These are phyloP conservation scores for Mythimna pallens DNA, from an alignment of 2,888 invertebrate genomes.

Conservation along the genomic window DNA sequence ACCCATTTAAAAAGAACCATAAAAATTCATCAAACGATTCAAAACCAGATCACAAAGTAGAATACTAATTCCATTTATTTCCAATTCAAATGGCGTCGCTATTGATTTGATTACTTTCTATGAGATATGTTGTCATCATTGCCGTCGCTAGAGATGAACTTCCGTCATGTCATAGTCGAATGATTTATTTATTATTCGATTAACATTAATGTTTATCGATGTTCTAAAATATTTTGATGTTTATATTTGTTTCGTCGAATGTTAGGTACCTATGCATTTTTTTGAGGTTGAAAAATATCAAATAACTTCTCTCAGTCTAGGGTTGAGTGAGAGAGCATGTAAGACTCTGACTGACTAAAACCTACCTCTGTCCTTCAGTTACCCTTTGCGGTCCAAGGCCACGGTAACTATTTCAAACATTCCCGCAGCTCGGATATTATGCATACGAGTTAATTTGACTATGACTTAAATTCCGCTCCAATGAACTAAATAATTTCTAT, in stretches of 20 bases:
- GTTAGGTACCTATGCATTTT: not conserved
- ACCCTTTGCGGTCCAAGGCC: no score
- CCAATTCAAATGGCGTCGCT: constrained; percentile 48
- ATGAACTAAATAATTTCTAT: not conserved
- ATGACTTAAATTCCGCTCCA: not conserved
- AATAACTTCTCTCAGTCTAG: no score
- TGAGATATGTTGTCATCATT: constrained; percentile 40
- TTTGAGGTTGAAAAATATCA: no score
- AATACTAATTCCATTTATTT: constrained; percentile 46
- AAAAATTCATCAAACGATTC: constrained; percentile 30
- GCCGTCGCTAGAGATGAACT: constrained; percentile 28
- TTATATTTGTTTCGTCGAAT: constrained; percentile 16
- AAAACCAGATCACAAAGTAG: constrained; percentile 50
- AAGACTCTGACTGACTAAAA: no score
- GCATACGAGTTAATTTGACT: not conserved
- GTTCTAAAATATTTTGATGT: constrained; percentile 15
- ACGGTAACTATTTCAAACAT: no score
- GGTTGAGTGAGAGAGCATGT: no score
- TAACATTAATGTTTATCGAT: constrained; percentile 35
- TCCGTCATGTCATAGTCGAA: constrained; percentile 48
- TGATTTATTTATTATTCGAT: constrained; percentile 48
- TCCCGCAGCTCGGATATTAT: not conserved
- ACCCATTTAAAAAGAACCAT: constrained; percentile 14
- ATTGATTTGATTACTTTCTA: constrained; percentile 46
- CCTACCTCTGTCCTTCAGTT: no score